These are phyloP conservation scores for Cephus sareptanus DNA, from an alignment of 2,888 invertebrate genomes.

Conservation along the genomic window DNA sequence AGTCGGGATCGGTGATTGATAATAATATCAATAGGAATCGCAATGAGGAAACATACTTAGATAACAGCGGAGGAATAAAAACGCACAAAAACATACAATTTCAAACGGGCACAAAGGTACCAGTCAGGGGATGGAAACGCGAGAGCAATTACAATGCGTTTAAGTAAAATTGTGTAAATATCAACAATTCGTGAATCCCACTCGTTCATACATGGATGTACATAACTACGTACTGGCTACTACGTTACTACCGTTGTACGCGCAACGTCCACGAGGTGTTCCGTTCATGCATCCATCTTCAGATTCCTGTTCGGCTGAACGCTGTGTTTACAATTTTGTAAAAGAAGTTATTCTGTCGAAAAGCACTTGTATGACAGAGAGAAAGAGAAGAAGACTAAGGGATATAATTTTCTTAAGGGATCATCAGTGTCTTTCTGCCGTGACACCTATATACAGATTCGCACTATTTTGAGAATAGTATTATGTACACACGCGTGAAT, in stretches of 20 bases:
- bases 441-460: not conserved
- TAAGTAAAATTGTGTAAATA: not conserved
- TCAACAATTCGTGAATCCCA: not conserved
- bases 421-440: not conserved
- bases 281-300: not conserved
- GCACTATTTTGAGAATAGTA: not conserved
- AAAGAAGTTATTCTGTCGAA: not conserved
- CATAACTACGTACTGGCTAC: not conserved
- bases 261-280: conserved; percentile 2
- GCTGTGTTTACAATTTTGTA: not conserved
- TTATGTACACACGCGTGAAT: not conserved
- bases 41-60: not conserved
- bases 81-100: not conserved
- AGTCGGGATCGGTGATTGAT: not conserved
- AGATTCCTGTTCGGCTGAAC: not conserved
- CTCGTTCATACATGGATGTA: not conserved
- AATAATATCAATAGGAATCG: not conserved
- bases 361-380: not conserved
- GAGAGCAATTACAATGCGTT: not conserved
- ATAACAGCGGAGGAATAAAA: not conserved
- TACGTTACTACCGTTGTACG: conserved; percentile 3
- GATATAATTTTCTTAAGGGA: not conserved
- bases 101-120: not conserved
- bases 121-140: not conserved
- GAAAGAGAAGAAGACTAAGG: not conserved